Conservation (phyloP, 2,888 invertebrate species). For the Ophion costatus region DNA sequence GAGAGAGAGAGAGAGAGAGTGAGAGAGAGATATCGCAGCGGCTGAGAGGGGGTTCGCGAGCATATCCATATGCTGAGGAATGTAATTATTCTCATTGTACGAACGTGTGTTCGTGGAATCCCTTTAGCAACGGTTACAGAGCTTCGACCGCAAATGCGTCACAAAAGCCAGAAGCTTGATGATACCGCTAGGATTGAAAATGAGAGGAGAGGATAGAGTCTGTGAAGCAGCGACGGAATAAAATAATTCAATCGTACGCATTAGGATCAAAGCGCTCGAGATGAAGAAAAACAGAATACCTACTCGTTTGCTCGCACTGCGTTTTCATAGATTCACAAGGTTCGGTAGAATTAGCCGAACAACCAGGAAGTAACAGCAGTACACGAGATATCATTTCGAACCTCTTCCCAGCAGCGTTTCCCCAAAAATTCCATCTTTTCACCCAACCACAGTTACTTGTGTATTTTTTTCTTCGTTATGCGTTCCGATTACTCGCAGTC, state of each 20-base stretch:
- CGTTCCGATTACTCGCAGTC: too few relatives aligned
- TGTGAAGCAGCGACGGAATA: conserved; percentile 14
- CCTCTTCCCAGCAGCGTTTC: too few relatives aligned
- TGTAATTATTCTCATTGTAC: conserved; percentile 52
- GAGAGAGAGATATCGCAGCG: conserved; percentile 2
- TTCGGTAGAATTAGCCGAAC: too few relatives aligned
- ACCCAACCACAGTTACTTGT: too few relatives aligned
- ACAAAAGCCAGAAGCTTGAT: conserved; percentile 4
- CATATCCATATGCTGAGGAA: conserved; percentile 7
- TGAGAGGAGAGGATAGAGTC: conserved; percentile 27
- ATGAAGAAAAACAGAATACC: neutral
- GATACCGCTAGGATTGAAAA: neutral
- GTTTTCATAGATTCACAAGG: neutral
- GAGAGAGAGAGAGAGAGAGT: conserved; percentile 1
- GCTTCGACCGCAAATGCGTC: conserved; percentile 24
- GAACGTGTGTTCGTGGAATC: conserved; percentile 50
- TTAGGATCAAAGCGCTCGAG: neutral
- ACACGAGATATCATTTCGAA: too few relatives aligned
- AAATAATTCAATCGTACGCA: conserved; percentile 27
- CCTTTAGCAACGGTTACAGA: conserved; percentile 31
- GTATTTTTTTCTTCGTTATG: too few relatives aligned
- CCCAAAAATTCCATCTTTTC: too few relatives aligned
- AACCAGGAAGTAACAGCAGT: too few relatives aligned
- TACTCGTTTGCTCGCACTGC: neutral
- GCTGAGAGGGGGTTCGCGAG: conserved; percentile 1